Percentiles rank a stretch among this genome's conserved stretches.
These are phyloP conservation scores for Hyperoplus lanceolatus DNA, from an alignment of 2,797 vertebrate genomes.

Conservation along the genomic window DNA sequence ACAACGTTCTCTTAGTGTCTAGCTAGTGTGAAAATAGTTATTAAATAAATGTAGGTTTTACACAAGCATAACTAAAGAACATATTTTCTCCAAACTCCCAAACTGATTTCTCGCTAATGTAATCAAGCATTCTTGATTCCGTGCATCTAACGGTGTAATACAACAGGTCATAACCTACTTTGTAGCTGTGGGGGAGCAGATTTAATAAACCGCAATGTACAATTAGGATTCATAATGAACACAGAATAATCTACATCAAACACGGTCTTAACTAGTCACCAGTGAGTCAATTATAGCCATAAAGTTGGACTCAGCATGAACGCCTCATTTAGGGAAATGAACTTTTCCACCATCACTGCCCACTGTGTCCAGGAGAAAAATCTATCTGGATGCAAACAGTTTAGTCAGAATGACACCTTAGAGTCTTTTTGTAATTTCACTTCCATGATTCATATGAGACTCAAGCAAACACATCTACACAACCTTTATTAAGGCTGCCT, in stretches of 20 bases:
- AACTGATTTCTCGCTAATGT: not conserved
- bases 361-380: slow-evolving; percentile 3
- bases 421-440: slow-evolving; percentile 1
- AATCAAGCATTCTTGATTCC: slow-evolving; percentile 14
- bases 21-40: slow-evolving; percentile 18
- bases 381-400: not conserved
- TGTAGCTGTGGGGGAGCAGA: slow-evolving; percentile 25
- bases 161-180: slow-evolving; percentile 55
- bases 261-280: slow-evolving; percentile 46
- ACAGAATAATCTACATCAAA: slow-evolving; percentile 39
- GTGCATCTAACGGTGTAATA: slow-evolving; percentile 5
- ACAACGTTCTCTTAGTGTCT: slow-evolving; percentile 29
- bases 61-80: slow-evolving; percentile 3
- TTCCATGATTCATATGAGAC: not conserved
- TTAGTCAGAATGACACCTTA: slow-evolving; percentile 6
- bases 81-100: slow-evolving; percentile 4
- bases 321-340: slow-evolving; percentile 40
- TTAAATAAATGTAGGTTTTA: slow-evolving; percentile 43
- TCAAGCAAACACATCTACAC: slow-evolving; percentile 6
- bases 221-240: slow-evolving; percentile 42
- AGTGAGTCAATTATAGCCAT: slow-evolving; percentile 52
- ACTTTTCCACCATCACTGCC: slow-evolving; percentile 46
- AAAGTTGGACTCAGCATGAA: slow-evolving; percentile 41
- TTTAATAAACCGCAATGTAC: slow-evolving; percentile 26
- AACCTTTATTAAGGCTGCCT: slow-evolving; percentile 1